Conservation (phyloP, 2,888 invertebrate genomes). For the Congeria kusceri region DNA sequence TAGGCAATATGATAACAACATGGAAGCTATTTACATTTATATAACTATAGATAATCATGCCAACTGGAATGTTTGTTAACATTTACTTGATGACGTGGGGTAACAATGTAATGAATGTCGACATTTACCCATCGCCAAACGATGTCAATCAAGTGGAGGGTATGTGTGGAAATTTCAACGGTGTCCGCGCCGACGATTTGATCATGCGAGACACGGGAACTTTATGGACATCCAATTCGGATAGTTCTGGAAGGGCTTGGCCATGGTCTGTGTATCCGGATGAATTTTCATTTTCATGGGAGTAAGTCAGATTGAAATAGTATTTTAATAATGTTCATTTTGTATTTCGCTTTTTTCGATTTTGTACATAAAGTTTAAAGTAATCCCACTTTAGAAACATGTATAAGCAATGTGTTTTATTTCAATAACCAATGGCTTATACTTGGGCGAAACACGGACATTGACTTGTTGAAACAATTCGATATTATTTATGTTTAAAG, state of each 20-base stretch:
- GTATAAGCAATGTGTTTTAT: too few relatives aligned
- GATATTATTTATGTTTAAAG: too few relatives aligned
- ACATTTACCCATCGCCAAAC: conserved; percentile 12
- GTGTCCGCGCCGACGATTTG: conserved; percentile 14
- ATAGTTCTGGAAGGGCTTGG: not conserved
- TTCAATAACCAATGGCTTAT: too few relatives aligned
- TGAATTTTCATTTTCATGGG: conserved; percentile 29
- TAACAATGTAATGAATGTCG: conserved; percentile 21
- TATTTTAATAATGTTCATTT: too few relatives aligned
- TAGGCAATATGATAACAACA: too few relatives aligned
- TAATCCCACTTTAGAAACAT: too few relatives aligned
- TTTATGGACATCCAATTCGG: not conserved
- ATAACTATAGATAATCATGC: conserved; percentile 30
- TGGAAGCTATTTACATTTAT: too few relatives aligned
- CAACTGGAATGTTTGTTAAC: conserved; percentile 19
- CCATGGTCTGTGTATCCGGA: conserved; percentile 8
- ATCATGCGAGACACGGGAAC: conserved; percentile 1
- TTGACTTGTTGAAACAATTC: too few relatives aligned
- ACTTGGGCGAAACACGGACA: too few relatives aligned
- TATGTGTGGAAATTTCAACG: conserved; percentile 31
- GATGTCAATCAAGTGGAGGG: conserved; percentile 20
- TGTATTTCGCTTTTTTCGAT: too few relatives aligned
- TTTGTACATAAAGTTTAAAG: too few relatives aligned
- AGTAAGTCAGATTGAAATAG: too few relatives aligned
- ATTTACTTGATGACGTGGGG: conserved; percentile 20